A percentile compares a stretch with the other conserved stretches of the same genome.
Conservation (phyloP, 2,888 invertebrate species). For the Ochropacha duplaris region DNA sequence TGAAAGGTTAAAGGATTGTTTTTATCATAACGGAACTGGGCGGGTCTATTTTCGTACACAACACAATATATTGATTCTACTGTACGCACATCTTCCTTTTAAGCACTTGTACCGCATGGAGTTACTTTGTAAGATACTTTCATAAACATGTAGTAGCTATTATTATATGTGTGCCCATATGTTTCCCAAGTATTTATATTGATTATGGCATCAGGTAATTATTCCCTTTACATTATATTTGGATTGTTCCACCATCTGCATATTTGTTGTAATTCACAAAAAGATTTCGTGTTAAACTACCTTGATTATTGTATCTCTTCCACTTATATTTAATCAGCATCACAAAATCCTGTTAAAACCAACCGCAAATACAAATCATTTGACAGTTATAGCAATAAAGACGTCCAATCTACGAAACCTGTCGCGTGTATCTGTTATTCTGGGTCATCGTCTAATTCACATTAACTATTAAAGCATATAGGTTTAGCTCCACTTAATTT, state of each 20-base stretch:
- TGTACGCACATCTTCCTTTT: background rate
- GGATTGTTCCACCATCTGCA: too few relatives aligned
- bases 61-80: background rate
- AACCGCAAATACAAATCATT: constrained; percentile 9
- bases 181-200: too few relatives aligned
- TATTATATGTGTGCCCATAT: too few relatives aligned
- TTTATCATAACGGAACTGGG: background rate
- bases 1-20: background rate
- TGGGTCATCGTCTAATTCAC: background rate
- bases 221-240: too few relatives aligned
- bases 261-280: too few relatives aligned
- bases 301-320: background rate
- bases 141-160: too few relatives aligned
- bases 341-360: background rate
- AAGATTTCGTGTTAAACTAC: too few relatives aligned
- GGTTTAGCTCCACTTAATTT: background rate
- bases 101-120: background rate
- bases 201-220: too few relatives aligned
- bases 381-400: constrained; percentile 24
- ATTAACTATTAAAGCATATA: constrained; percentile 1
- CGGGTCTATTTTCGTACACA: background rate
- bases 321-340: background rate
- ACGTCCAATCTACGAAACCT: constrained; percentile 20
- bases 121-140: background rate
- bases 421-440: constrained; percentile 13